Evolutionary conservation across 1,140 invertebrate species (phyloP).

Genomic region (Wasmannia auropunctata): DNA sequence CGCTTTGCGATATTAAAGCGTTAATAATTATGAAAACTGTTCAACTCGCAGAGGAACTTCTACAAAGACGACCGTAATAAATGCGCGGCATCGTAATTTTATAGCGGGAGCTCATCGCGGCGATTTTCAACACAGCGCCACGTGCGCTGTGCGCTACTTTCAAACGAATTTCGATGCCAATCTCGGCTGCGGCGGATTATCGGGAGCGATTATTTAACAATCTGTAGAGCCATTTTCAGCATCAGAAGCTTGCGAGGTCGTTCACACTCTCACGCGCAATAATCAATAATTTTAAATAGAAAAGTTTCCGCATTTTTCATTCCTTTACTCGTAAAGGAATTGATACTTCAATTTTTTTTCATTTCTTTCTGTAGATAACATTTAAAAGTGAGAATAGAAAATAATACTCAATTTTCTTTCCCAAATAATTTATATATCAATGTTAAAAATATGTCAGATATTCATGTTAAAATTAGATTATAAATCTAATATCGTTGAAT

Average conservation of each 20-base stretch:
- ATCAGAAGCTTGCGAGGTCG: not conserved
- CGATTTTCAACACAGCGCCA: slow-evolving; percentile 1
- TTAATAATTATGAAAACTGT: slow-evolving; percentile 48
- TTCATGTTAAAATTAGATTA: not conserved
- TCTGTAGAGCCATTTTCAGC: slow-evolving; percentile 9
- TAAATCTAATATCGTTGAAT: slow-evolving; percentile 4
- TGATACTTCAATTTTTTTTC: not conserved
- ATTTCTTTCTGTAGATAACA: not conserved
- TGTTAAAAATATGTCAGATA: slow-evolving; percentile 1
- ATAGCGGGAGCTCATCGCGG: not conserved
- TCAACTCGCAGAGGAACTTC: not conserved
- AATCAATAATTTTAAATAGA: not conserved
- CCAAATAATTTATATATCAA: not conserved
- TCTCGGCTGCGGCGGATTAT: slow-evolving; percentile 33
- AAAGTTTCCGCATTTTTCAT: not conserved
- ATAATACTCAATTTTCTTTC: not conserved
- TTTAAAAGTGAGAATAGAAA: not conserved
- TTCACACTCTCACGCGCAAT: not conserved
- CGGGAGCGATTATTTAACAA: slow-evolving; percentile 21
- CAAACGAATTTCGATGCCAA: slow-evolving; percentile 28
- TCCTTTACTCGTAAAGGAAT: too few species aligned
- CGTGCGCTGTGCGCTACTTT: not conserved
- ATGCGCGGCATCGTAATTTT: slow-evolving; percentile 9
- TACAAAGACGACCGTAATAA: not conserved
- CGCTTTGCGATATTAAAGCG: not conserved